Conservation (phyloP, 2,797 vertebrate species). For the Melanotaenia maccullochi region DNA sequence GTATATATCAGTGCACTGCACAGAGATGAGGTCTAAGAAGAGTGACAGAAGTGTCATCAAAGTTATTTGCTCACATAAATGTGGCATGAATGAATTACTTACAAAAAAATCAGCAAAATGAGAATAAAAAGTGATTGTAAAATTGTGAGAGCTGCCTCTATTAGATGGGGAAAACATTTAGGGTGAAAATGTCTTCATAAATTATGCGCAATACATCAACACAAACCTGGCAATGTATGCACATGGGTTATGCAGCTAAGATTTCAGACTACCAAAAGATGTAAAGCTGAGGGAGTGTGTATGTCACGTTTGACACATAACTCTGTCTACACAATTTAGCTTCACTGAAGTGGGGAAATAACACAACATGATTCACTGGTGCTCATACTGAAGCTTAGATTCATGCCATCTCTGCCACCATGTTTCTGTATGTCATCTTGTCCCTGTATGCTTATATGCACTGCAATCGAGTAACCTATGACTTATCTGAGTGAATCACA, state of each 20-base stretch:
- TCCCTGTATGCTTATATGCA: conserved; percentile 20
- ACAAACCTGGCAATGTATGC: conserved; percentile 4
- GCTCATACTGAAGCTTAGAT: conserved; percentile 44
- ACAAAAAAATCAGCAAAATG: conserved; percentile 8
- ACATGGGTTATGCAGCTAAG: conserved; percentile 3
- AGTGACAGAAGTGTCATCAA: conserved; percentile 11
- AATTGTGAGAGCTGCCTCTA: neutral
- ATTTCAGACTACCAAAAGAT: conserved; percentile 30
- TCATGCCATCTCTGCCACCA: conserved; percentile 10
- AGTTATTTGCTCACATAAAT: conserved; percentile 16
- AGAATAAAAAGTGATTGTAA: neutral
- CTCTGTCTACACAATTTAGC: conserved; percentile 61
- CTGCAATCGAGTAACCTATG: conserved; percentile 17
- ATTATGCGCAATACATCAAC: neutral
- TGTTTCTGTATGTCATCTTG: conserved; percentile 6
- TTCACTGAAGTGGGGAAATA: conserved; percentile 57
- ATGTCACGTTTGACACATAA: conserved; percentile 57
- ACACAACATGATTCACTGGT: conserved; percentile 57
- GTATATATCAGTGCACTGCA: conserved; percentile 47
- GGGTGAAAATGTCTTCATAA: conserved; percentile 21
- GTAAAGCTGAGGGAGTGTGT: conserved; percentile 26
- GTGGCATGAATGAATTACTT: conserved; percentile 15
- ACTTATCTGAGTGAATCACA: conserved; percentile 24
- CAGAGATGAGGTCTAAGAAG: conserved; percentile 32
- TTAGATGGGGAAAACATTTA: conserved; percentile 6